Conservation (phyloP, 2,113 vertebrate genomes). For the Cyprinus carpio region DNA sequence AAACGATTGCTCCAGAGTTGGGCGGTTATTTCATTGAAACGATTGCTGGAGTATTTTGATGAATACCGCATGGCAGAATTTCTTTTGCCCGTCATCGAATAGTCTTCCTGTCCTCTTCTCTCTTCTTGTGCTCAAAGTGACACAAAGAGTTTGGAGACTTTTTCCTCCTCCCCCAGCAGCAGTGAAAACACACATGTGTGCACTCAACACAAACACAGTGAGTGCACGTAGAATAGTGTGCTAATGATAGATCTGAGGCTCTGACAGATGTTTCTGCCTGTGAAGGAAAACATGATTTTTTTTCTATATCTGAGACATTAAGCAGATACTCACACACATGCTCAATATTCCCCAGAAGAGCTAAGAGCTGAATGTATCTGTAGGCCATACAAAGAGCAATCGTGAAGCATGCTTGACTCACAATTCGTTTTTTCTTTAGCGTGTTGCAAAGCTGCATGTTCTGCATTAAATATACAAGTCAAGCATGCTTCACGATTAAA, state of each 20-base stretch:
- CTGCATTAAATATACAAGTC: too few relatives aligned
- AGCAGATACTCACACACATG: conserved; percentile 48
- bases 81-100: conserved; percentile 19
- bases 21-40: conserved; percentile 9
- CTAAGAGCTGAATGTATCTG: neutral
- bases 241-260: conserved; percentile 55
- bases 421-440: neutral
- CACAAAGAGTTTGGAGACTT: conserved; percentile 37
- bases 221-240: conserved; percentile 43
- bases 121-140: conserved; percentile 37
- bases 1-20: conserved; percentile 20
- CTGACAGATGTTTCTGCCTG: conserved; percentile 60
- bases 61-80: conserved; percentile 36
- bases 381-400: neutral
- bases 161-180: conserved; percentile 47
- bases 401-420: neutral
- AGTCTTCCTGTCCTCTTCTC: conserved; percentile 19
- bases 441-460: neutral
- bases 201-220: conserved; percentile 52
- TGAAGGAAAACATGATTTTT: conserved; percentile 54
- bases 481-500: too few relatives aligned
- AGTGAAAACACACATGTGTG: conserved; percentile 45
- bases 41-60: conserved; percentile 31
- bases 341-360: conserved; percentile 29
- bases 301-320: conserved; percentile 51